Percentiles rank a stretch among this genome's conserved stretches.
These are phyloP conservation scores for Nyctereutes procyonoides DNA, from an alignment of 2,113 vertebrate species.

Conservation along the genomic window DNA sequence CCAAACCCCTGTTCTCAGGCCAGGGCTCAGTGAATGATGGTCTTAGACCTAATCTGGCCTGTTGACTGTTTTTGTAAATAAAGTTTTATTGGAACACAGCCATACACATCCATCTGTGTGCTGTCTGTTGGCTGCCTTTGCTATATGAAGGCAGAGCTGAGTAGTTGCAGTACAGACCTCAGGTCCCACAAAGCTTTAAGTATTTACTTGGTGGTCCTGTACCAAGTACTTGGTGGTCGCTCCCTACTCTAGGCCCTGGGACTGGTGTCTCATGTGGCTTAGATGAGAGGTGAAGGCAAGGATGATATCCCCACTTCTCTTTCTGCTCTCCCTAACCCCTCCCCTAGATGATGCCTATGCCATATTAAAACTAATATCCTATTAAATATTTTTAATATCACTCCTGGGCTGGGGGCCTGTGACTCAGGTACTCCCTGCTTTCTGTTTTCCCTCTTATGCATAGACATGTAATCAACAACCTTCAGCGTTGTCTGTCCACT, in stretches of 20 bases:
- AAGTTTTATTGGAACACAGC: slow-evolving; percentile 35
- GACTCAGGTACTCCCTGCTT: background rate
- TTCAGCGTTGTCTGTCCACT: background rate
- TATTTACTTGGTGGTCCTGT: background rate
- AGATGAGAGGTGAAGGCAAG: background rate
- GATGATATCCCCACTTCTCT: background rate
- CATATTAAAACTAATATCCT: background rate
- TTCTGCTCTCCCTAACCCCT: background rate
- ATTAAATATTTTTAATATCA: background rate
- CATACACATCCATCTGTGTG: background rate
- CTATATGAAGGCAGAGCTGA: background rate
- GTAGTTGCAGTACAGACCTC: background rate
- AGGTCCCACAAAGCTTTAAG: background rate
- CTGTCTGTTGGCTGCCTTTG: background rate
- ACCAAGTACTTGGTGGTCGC: background rate
- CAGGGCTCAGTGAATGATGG: background rate
- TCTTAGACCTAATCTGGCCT: background rate
- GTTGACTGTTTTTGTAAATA: background rate
- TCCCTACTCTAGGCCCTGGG: background rate
- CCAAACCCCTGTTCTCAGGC: background rate
- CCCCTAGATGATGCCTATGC: background rate
- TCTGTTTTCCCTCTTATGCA: background rate
- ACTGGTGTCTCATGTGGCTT: background rate
- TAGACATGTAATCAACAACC: background rate
- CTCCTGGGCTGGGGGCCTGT: background rate